phyloP scores from a whole-genome alignment of 2,113 vertebrate genomes.

The Bufo bufo region DNA sequence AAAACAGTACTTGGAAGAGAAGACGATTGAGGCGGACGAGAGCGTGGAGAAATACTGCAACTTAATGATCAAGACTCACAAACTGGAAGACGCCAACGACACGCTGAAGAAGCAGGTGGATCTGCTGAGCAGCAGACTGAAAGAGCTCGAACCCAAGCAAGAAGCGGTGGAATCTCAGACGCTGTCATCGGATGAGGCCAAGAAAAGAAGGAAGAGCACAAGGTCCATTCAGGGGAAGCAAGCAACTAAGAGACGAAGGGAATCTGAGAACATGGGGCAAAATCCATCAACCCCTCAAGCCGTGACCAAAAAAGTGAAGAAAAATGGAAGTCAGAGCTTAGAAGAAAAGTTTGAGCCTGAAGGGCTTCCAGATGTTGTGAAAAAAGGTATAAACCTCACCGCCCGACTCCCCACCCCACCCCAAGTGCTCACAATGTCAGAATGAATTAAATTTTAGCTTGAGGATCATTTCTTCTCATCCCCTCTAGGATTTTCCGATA shows the following conservation, averaged over 20 bases:
- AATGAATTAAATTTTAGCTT: no score
- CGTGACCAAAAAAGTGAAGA: constrained; percentile 74
- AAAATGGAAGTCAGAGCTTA: constrained; percentile 60
- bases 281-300: constrained; percentile 67
- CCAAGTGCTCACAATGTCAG: no score
- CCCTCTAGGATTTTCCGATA: constrained; percentile 82
- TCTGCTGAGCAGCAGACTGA: constrained; percentile 67
- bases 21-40: constrained; percentile 81
- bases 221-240: constrained; percentile 64
- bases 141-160: constrained; percentile 43
- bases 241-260: constrained; percentile 74
- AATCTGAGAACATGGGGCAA: constrained; percentile 49
- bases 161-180: constrained; percentile 46
- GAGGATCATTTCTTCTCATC: not conserved
- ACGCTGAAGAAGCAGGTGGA: constrained; percentile 76
- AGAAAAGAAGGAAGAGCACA: constrained; percentile 52
- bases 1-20: constrained; percentile 76
- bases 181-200: not conserved
- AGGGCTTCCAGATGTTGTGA: constrained; percentile 83
- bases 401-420: no score
- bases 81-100: constrained; percentile 84
- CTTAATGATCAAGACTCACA: constrained; percentile 81
- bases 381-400: constrained; percentile 73
- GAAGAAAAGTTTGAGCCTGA: constrained; percentile 70
- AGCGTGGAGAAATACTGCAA: constrained; percentile 88